Percentiles rank a stretch among this genome's conserved stretches.
These are phyloP conservation scores for Sphaerolaimus hirsutus DNA, from an alignment of 2,888 invertebrate species.

Conservation along the genomic window DNA sequence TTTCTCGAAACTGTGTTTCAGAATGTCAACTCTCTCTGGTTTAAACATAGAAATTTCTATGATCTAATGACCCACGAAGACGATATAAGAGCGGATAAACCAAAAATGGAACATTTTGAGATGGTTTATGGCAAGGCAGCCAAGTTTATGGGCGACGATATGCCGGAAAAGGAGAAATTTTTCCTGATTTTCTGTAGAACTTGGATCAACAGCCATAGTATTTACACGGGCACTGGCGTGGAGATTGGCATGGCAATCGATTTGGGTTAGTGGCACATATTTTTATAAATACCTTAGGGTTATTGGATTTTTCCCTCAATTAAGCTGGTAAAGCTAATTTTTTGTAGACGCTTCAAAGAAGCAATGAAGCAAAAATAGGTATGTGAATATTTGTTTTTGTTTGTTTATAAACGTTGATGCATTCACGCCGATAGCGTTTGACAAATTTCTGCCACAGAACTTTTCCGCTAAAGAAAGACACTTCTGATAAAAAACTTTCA, in stretches of 20 bases:
- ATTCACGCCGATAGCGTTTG: too few relatives aligned
- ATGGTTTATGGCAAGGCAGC: slow-evolving; percentile 14
- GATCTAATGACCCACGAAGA: slow-evolving; percentile 7
- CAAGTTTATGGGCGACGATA: slow-evolving; percentile 11
- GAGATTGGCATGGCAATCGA: slow-evolving; percentile 22
- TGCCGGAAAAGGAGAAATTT: slow-evolving; percentile 7
- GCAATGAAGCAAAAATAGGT: too few relatives aligned
- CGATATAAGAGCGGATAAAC: slow-evolving; percentile 1
- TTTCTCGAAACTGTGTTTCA: too few relatives aligned
- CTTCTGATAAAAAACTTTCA: too few relatives aligned
- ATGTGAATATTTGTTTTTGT: too few relatives aligned
- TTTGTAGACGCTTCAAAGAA: too few relatives aligned
- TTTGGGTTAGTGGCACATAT: slow-evolving; percentile 14
- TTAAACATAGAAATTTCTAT: slow-evolving; percentile 13
- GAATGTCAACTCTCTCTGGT: slow-evolving; percentile 14
- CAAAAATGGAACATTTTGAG: slow-evolving; percentile 19
- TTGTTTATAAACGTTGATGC: too few relatives aligned
- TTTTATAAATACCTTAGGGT: too few relatives aligned
- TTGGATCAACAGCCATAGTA: slow-evolving; percentile 21
- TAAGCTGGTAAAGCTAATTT: too few relatives aligned
- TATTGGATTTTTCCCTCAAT: too few relatives aligned
- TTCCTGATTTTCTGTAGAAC: slow-evolving; percentile 18
- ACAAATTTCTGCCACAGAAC: too few relatives aligned
- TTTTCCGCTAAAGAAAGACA: too few relatives aligned
- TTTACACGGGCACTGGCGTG: slow-evolving; percentile 18